These are phyloP conservation scores for Orthosia gothica DNA, from an alignment of 2,888 invertebrate genomes.

Conservation along the genomic window DNA sequence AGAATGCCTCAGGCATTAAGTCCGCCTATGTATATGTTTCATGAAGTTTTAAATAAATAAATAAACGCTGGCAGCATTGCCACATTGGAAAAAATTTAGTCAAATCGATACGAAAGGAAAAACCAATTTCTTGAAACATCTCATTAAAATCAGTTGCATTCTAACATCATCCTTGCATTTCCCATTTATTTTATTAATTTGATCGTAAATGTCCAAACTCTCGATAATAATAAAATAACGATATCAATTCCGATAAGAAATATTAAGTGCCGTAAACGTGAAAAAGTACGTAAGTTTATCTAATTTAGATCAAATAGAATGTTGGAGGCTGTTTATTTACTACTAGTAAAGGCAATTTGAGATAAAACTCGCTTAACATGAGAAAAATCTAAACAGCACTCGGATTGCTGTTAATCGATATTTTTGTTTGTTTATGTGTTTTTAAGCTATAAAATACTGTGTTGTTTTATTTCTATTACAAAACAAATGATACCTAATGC, in stretches of 20 bases:
- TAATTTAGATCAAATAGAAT: conserved; percentile 58
- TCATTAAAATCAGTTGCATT: conserved; percentile 9
- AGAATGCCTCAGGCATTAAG: too few species aligned
- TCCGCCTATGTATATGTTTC: too few species aligned
- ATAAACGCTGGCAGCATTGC: too few species aligned
- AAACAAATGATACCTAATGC: background rate
- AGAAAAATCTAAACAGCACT: conserved; percentile 37
- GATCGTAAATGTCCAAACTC: conserved; percentile 57
- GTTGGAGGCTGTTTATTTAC: conserved; percentile 47
- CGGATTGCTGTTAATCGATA: conserved; percentile 40
- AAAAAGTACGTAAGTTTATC: conserved; percentile 54
- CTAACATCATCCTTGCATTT: conserved; percentile 45
- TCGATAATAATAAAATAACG: conserved; percentile 57
- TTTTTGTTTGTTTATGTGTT: conserved; percentile 32
- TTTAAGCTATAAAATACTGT: conserved; percentile 12
- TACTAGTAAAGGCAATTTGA: conserved; percentile 30
- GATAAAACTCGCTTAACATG: conserved; percentile 45
- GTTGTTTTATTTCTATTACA: conserved; percentile 16
- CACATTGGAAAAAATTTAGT: too few species aligned
- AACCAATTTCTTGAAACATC: background rate
- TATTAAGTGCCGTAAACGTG: conserved; percentile 33
- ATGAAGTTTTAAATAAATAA: too few species aligned
- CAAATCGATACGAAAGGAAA: too few species aligned
- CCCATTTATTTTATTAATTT: conserved; percentile 36
- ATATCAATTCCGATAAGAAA: conserved; percentile 52